Evolutionary conservation across 2,113 vertebrate genomes (phyloP), one percentile per base, ranked within the genome.

Genomic region (Siniperca chuatsi): DNA sequence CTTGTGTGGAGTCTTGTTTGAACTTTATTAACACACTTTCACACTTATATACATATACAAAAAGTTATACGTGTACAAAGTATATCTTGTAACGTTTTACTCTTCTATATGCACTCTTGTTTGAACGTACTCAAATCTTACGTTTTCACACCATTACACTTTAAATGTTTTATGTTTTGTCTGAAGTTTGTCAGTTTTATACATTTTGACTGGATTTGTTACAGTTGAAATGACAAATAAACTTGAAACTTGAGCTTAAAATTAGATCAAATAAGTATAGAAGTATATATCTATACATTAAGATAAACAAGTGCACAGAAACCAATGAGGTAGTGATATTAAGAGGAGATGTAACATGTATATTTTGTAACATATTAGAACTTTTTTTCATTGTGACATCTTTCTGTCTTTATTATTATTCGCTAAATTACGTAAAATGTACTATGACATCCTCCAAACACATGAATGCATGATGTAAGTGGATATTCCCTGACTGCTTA

Each of bases 391-490:
- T 40, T 40, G 7, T 1, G 4, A 25, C 54, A 5, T 33, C n/a
- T 58, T n/a, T 16, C 13, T 62, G 4, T 60, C 6, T 35, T 61
- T 35, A 8, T 62, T 35, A 11, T 35, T 35, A 16, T 62, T 60
- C 1, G 6, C 13, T 42, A 16, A 18, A 29, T 60, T 16, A 25
- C 46, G 20, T 70, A 4, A 25, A 72, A 37, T 48, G 7, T 33
- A 74, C 42, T 35, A 21, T 82, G 37, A 72, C 60, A 50, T 78
- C 12, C 46, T 46, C 54, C 55, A 55, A 29, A 67, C 25, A 76
- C 71, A 57, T 71, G 55, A 42, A 52, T 54, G 12, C 68, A 65
- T 79, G 82, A 73, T 71, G 74, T 86, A 80, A 92, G 79, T 68
- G 81, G 83, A 75, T 86, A 58, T 75, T 78, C 65, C 69, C 35